Evolutionary conservation across 2,888 invertebrate species (phyloP).

Genomic region (Tanypteryx hageni): DNA sequence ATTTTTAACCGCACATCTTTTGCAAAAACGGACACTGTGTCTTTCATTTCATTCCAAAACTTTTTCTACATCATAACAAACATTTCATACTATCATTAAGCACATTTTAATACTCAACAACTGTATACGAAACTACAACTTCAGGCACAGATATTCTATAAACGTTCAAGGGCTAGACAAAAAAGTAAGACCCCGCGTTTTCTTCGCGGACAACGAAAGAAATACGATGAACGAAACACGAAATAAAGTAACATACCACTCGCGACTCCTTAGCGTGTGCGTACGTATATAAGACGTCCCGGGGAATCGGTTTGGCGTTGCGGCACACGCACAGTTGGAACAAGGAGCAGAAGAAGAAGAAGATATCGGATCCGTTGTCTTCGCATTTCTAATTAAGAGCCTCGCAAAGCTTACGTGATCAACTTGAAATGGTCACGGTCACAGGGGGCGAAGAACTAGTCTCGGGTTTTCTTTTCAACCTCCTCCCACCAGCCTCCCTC

Average conservation of each 20-base stretch:
- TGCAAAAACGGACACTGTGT: no score
- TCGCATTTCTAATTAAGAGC: slow-evolving; percentile 43
- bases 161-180: no score
- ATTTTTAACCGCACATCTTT: no score
- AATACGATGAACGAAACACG: not conserved
- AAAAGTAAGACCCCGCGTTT: no score
- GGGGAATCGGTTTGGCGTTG: not conserved
- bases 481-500: not conserved
- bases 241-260: not conserved
- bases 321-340: not conserved
- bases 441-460: not conserved
- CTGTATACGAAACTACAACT: no score
- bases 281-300: not conserved
- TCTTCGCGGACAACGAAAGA: not conserved
- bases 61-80: no score
- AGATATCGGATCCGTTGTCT: slow-evolving; percentile 28
- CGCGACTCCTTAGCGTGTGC: not conserved
- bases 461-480: not conserved
- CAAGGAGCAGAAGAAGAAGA: not conserved
- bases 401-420: slow-evolving; percentile 38
- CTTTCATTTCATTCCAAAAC: no score
- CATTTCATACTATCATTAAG: no score
- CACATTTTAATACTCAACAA: no score
- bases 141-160: no score
- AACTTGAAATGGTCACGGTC: slow-evolving; percentile 36